Percentiles rank a stretch among this genome's conserved stretches.
phyloP scores from a whole-genome alignment of 2,888 invertebrate genomes.

The Ennomos fuscantarius region DNA sequence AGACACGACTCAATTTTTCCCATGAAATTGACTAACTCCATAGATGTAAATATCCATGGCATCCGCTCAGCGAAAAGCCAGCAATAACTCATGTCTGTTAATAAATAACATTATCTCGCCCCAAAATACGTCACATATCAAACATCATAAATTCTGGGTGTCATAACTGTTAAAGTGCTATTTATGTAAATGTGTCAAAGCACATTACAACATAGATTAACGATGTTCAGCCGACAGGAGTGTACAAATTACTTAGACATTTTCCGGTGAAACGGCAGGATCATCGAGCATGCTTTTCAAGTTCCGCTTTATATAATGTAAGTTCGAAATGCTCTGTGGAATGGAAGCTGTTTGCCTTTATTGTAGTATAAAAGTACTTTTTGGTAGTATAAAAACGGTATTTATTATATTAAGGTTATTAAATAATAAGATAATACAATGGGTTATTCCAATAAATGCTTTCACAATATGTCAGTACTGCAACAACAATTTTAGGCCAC shows the following conservation, averaged over 20 bases:
- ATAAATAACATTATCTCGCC: slow-evolving; percentile 43
- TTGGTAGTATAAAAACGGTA: too few species aligned
- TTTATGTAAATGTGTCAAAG: slow-evolving; percentile 63
- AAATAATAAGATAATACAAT: too few species aligned
- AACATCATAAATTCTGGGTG: slow-evolving; percentile 46
- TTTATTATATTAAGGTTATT: too few species aligned
- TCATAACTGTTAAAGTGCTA: slow-evolving; percentile 55
- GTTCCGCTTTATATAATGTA: too few species aligned
- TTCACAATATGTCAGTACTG: too few species aligned
- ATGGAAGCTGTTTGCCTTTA: too few species aligned
- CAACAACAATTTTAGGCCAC: too few species aligned
- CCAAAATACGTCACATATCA: slow-evolving; percentile 46
- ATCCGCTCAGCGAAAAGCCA: slow-evolving; percentile 12
- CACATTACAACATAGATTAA: slow-evolving; percentile 63
- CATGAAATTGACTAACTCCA: slow-evolving; percentile 1
- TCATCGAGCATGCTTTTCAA: background rate
- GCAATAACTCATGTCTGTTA: slow-evolving; percentile 38
- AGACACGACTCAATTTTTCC: background rate
- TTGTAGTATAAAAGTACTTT: too few species aligned
- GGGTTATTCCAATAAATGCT: too few species aligned
- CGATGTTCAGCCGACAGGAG: slow-evolving; percentile 52
- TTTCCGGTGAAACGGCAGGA: slow-evolving; percentile 5
- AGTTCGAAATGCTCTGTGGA: too few species aligned
- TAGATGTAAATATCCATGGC: slow-evolving; percentile 13
- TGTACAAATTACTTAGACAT: slow-evolving; percentile 21